Evolutionary conservation across 2,113 vertebrate genomes (phyloP).

Genomic region (Bubo scandiacus): DNA sequence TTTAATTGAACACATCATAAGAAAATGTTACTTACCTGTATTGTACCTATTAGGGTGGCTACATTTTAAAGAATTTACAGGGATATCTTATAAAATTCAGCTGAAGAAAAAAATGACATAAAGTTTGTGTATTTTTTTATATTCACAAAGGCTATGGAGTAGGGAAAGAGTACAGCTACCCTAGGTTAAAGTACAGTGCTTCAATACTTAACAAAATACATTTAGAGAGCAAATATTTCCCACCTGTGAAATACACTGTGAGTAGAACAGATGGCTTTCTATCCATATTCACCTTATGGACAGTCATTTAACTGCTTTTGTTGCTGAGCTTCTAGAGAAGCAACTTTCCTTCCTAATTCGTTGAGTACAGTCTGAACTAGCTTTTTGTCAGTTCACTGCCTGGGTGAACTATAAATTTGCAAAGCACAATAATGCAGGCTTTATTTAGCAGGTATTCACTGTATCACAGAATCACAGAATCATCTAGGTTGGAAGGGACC

Average conservation of each 20-base stretch:
- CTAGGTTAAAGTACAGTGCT: neutral
- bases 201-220: neutral
- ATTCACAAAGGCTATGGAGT: neutral
- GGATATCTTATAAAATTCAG: neutral
- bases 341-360: neutral
- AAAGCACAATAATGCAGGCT: neutral
- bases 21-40: neutral
- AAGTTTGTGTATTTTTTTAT: neutral
- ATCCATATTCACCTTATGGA: neutral
- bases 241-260: neutral
- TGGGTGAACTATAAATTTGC: neutral
- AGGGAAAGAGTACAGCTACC: neutral
- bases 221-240: neutral
- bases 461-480: no score
- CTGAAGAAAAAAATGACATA: neutral
- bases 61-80: neutral
- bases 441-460: neutral
- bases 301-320: neutral
- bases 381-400: neutral
- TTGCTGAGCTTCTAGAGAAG: neutral
- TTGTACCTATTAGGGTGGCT: neutral
- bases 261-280: slow-evolving; percentile 17
- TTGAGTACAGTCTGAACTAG: neutral
- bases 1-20: neutral
- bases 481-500: no score